Evolutionary conservation across 2,797 vertebrate genomes (phyloP), one percentile per base, ranked within the genome.

Genomic region (Pipistrellus pipistrellus): DNA sequence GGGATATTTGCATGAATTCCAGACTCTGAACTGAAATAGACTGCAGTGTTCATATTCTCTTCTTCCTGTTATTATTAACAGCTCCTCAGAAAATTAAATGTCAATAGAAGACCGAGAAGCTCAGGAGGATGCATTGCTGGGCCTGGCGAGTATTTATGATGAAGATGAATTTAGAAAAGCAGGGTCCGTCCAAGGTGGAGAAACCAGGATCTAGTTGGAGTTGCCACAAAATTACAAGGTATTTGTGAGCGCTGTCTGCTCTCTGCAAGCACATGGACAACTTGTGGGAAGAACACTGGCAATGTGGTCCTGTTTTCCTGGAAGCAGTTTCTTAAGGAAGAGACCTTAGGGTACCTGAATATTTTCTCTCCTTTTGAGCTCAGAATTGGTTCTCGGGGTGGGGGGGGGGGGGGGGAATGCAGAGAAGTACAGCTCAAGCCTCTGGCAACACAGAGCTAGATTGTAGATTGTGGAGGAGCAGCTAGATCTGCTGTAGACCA

Each of bases 111-210:
- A 99, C 96, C 98, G 97, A 98, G 99, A 99, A 98, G 99, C 99
- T 92, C 99, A 99, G 98, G 99, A 99, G 94, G 99, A 99, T 92
- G 99, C 99, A 98, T 98, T 99, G 96, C 98, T 99, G 98, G 99
- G 99, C 78, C 97, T 99, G 98, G 99, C 99, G 77, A 99, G 99
- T 98, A 99, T 99, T 98, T 99, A 99, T 0, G 99, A 99, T 93
- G 99, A 99, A 76, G 99, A 99, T 86, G 99, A 99, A 96, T 99
- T 99, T 83, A 99, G 98, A 93, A 98, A 98, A 97, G 99, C 98
- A 0, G 98, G 99, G n/a, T 98, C 98, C 11, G 98, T 98, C 7
- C 98, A 98, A 90, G 99, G 99, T 53, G 99, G 99, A 96, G 99
- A 99, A 98, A 99, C 99, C 53, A 98, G 98, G 38, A 98, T 99